Percentiles rank a stretch among this genome's conserved stretches.
Evolutionary conservation across 2,113 vertebrate genomes (phyloP).

Genomic region (Nibea coibor): DNA sequence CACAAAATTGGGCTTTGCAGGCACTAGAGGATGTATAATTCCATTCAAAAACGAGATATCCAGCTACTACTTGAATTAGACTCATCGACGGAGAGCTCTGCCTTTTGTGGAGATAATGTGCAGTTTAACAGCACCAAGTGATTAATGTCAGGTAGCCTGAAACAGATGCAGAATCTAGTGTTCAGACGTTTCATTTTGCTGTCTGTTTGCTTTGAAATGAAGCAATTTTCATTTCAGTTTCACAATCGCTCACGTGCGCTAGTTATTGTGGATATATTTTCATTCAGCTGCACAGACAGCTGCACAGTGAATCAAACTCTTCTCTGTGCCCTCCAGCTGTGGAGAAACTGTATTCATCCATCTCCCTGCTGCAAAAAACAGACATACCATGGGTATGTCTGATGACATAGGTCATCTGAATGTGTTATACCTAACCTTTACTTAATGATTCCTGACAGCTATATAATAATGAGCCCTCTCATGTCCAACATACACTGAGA

Average conservation of each 20-base stretch:
- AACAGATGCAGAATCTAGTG: neutral
- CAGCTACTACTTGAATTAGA: neutral
- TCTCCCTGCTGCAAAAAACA: neutral
- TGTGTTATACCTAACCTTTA: neutral
- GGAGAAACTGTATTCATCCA: neutral
- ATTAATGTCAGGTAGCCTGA: neutral
- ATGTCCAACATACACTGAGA: constrained; percentile 5
- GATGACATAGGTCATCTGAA: neutral
- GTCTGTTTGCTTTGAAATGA: neutral
- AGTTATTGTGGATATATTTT: neutral
- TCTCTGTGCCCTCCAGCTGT: constrained; percentile 5
- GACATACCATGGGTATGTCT: too few relatives aligned
- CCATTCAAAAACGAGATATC: neutral
- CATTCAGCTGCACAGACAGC: neutral
- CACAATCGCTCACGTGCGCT: too few relatives aligned
- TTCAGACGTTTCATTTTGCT: neutral
- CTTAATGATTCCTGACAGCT: constrained; percentile 22
- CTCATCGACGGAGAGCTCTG: neutral
- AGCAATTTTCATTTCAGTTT: too few relatives aligned
- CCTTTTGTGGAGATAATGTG: neutral
- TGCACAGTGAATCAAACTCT: neutral
- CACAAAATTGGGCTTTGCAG: neutral
- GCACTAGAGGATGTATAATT: neutral
- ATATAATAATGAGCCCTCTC: neutral
- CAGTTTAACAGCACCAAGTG: neutral